Evolutionary conservation across 1,140 invertebrate genomes (phyloP).

Genomic region (Tenebrio molitor): DNA sequence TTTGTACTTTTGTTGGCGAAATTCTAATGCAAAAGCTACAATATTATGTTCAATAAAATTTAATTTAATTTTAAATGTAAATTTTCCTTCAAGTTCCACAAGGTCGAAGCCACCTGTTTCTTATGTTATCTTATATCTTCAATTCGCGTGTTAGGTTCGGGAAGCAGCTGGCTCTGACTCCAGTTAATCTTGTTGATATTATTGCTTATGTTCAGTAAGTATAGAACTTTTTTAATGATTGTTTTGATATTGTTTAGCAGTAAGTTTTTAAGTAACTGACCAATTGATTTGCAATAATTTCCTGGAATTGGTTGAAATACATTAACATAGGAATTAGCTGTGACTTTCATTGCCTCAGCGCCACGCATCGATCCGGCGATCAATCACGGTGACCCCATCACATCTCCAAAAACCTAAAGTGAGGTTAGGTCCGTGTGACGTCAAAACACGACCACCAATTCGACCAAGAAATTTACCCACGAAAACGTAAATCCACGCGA

Average conservation of each 20-base stretch:
- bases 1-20: conserved; percentile 60
- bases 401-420: conserved; percentile 2
- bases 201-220: conserved; percentile 53
- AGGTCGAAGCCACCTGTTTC: conserved; percentile 20
- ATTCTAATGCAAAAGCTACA: conserved; percentile 50
- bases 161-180: conserved; percentile 46
- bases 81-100: conserved; percentile 55
- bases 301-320: conserved; percentile 58
- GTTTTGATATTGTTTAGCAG: conserved; percentile 63
- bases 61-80: conserved; percentile 63
- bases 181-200: conserved; percentile 58
- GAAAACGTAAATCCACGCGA: no score
- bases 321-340: conserved; percentile 52
- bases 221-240: conserved; percentile 62
- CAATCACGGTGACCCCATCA: conserved; percentile 13
- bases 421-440: conserved; percentile 18
- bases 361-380: background rate
- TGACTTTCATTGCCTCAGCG: conserved; percentile 53
- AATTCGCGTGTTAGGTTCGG: background rate
- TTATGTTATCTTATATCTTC: conserved; percentile 11
- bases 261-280: conserved; percentile 54
- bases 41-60: conserved; percentile 58
- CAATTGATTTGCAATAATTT: conserved; percentile 58
- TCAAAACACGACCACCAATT: background rate
- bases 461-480: background rate